A percentile compares a stretch with the other conserved stretches of the same genome.
phyloP scores from a whole-genome alignment of 2,797 vertebrate species.

The Gallinago solitaria region DNA sequence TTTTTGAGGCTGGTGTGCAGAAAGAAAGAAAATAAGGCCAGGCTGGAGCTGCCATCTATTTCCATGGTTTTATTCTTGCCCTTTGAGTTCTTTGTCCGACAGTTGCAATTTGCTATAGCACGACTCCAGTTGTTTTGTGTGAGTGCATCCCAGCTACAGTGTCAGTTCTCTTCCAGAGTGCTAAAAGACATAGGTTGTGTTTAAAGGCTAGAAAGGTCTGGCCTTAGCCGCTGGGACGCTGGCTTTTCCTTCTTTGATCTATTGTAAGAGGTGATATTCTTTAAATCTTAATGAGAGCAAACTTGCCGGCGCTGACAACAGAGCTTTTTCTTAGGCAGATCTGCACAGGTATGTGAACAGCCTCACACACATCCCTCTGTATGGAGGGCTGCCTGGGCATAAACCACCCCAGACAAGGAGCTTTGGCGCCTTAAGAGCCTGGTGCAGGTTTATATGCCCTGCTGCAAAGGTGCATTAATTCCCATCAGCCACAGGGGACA shows the following conservation, averaged over 20 bases:
- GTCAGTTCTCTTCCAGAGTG: background rate
- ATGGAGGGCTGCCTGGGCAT: background rate
- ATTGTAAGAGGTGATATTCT: background rate
- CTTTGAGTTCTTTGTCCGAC: conserved; percentile 4
- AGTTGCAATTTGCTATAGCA: background rate
- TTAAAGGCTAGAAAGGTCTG: background rate
- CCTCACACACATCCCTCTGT: background rate
- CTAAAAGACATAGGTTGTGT: background rate
- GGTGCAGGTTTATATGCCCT: background rate
- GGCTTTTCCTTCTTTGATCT: background rate
- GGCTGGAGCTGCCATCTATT: background rate
- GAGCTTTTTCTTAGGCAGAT: background rate
- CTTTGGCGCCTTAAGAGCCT: background rate
- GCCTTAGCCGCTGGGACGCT: background rate
- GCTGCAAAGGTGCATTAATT: background rate
- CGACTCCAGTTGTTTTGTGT: background rate
- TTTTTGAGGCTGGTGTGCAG: conserved; percentile 1
- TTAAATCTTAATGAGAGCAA: background rate
- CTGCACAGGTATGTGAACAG: background rate
- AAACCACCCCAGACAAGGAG: background rate
- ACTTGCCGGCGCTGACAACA: background rate
- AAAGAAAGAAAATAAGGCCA: background rate
- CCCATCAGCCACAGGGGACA: background rate
- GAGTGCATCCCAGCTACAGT: background rate
- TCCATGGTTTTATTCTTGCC: background rate